Conservation (phyloP, 1,140 invertebrate species). For the Polyergus mexicanus region DNA sequence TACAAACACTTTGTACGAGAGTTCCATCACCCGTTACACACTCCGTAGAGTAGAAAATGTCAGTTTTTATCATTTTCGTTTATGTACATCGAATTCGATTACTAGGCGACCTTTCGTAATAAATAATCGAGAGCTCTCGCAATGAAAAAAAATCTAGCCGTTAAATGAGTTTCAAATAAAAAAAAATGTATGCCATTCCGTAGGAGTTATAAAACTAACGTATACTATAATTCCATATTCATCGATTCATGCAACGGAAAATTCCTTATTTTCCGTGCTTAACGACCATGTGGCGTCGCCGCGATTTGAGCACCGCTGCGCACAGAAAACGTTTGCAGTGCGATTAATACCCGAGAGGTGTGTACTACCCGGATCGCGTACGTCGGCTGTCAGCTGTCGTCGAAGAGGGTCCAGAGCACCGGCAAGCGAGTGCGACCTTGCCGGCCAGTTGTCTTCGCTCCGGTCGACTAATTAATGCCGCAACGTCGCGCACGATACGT, state of each 20-base stretch:
- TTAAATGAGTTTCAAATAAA: not conserved
- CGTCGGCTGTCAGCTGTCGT: conserved; percentile 82
- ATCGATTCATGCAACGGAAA: not conserved
- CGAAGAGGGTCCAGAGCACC: conserved; percentile 74
- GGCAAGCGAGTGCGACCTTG: conserved; percentile 78
- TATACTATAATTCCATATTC: not conserved
- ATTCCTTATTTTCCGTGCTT: not conserved
- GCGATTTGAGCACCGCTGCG: conserved; percentile 79
- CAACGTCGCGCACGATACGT: conserved; percentile 62
- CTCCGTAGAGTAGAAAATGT: conserved; percentile 79
- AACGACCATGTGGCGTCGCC: conserved; percentile 14
- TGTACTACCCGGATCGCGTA: conserved; percentile 83
- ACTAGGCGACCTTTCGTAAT: conserved; percentile 3
- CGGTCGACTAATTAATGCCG: conserved; percentile 81
- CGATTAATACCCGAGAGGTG: conserved; percentile 84
- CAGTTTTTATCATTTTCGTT: conserved; percentile 67
- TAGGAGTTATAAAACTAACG: not conserved
- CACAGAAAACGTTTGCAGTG: conserved; percentile 83
- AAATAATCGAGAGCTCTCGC: not conserved
- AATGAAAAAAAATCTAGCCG: not conserved
- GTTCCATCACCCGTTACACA: conserved; percentile 80
- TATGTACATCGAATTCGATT: conserved; percentile 10
- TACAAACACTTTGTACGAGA: conserved; percentile 63
- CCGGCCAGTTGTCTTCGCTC: conserved; percentile 80
- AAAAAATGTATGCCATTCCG: not conserved